A percentile compares a stretch with the other conserved stretches of the same genome.
phyloP scores from a whole-genome alignment of 2,797 vertebrate genomes.

The Nannoperca australis region DNA sequence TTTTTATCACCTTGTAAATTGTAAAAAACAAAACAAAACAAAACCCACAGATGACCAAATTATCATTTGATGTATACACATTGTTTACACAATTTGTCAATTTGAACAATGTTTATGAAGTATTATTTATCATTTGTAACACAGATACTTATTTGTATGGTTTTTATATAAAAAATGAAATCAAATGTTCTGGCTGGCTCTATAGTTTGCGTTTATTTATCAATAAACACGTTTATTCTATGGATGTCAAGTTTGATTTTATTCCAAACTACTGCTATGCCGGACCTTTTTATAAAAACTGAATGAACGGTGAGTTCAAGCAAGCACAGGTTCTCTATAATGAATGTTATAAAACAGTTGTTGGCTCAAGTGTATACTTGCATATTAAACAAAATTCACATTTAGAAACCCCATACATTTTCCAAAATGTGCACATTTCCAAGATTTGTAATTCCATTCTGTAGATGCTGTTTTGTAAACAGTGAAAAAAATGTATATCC shows the following conservation, averaged over 20 bases:
- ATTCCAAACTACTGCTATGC: constrained; percentile 30
- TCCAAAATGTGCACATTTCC: constrained; percentile 24
- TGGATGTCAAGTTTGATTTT: constrained; percentile 20
- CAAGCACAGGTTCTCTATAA: constrained; percentile 28
- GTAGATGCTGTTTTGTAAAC: constrained; percentile 35
- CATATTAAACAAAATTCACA: constrained; percentile 61
- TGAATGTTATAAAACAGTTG: constrained; percentile 39
- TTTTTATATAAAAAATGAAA: constrained; percentile 73
- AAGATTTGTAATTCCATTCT: constrained; percentile 19
- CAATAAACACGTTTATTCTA: constrained; percentile 83
- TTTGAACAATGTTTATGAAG: constrained; percentile 68
- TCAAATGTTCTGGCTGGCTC: constrained; percentile 67
- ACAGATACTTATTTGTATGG: constrained; percentile 84
- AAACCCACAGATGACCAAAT: constrained; percentile 71
- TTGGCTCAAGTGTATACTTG: constrained; percentile 47
- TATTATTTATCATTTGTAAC: constrained; percentile 83
- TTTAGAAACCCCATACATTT: constrained; percentile 29
- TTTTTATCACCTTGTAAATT: constrained; percentile 53
- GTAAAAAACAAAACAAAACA: constrained; percentile 10
- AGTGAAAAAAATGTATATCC: background rate
- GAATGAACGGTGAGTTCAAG: constrained; percentile 13
- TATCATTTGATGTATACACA: constrained; percentile 66
- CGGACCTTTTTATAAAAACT: constrained; percentile 29
- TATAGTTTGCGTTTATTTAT: constrained; percentile 80
- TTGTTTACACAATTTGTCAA: constrained; percentile 78